Base-by-base conservation (phyloP, 37 sponge, comb jelly and placozoan species). In the Axinella damicornis region DNA sequence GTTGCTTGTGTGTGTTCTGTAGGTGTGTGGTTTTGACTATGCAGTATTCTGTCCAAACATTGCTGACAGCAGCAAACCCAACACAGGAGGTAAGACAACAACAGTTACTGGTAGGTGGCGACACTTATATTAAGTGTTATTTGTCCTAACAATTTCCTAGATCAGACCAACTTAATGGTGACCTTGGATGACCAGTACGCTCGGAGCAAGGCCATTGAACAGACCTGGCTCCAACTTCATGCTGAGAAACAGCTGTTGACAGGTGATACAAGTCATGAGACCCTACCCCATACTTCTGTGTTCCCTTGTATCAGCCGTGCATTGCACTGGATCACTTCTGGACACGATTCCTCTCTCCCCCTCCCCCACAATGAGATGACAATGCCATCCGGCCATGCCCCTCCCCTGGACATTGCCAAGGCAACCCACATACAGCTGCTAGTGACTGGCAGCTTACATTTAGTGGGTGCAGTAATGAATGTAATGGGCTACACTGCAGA, bases 41-140 rank as follows among this genome's bases (percentile, higher is more conserved):
- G 85, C 84, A 37, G 59, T 91, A 14, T 97, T 97, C 70, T 89
- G 94, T 61, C 97, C 97, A 6, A 97, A 97, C 76, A 86, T 97
- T 30, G 82, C 92, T 5, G 33, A 79, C 72, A 37, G 57, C n/a
- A 41, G 81, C 5, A 60, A 34, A 9, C 2, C 52, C 12, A 70
- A 87, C 57, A 69, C 71, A n/a, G 65, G 79, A 87, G 92, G 92
- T 87, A 46, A 46, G 9, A 46, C 46, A n/a, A n/a, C n/a, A n/a
- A n/a, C n/a, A n/a, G n/a, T n/a, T n/a, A n/a, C n/a, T n/a, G n/a
- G n/a, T n/a, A n/a, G n/a, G n/a, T n/a, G n/a, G n/a, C n/a, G n/a
- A n/a, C n/a, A n/a, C n/a, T n/a, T n/a, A n/a, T n/a, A n/a, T n/a
- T n/a, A n/a, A n/a, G n/a, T n/a, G n/a, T n/a, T n/a, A n/a, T n/a